Conservation (phyloP, 2,888 invertebrate species). For the Pollenia labialis region DNA sequence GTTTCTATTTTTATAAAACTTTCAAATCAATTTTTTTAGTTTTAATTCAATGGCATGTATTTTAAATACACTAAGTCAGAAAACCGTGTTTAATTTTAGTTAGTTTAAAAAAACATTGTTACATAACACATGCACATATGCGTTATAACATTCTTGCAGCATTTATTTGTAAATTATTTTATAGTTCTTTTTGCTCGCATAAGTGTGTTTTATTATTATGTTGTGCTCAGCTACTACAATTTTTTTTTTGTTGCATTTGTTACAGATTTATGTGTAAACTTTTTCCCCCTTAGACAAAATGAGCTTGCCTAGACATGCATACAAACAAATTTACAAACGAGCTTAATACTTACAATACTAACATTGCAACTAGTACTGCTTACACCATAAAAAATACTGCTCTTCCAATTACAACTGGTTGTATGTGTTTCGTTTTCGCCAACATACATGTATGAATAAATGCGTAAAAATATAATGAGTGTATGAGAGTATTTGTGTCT, state of each 20-base stretch:
- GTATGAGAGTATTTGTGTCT: neutral
- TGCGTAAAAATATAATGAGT: conserved; percentile 23
- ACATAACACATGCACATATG: neutral
- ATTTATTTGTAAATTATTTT: conserved; percentile 35
- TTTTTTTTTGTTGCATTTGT: conserved; percentile 8
- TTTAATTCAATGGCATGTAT: too few relatives aligned
- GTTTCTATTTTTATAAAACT: too few relatives aligned
- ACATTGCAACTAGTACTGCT: neutral
- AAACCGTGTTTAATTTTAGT: neutral
- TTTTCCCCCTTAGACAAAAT: conserved; percentile 37
- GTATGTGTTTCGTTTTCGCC: conserved; percentile 13
- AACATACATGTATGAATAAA: conserved; percentile 18
- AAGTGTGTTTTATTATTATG: conserved; percentile 3
- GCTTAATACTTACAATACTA: conserved; percentile 11
- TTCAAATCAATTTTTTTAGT: too few relatives aligned
- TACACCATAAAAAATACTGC: neutral
- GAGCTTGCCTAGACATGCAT: neutral
- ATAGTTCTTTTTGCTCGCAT: neutral
- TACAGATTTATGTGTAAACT: conserved; percentile 35
- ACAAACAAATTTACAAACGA: too few relatives aligned
- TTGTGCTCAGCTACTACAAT: neutral
- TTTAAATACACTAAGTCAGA: too few relatives aligned
- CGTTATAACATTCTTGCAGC: neutral
- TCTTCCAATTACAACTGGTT: neutral
- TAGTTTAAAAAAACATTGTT: conserved; percentile 10